These are phyloP conservation scores for Drosophila neutralis DNA, from an alignment of 2,888 invertebrate genomes.

Conservation along the genomic window DNA sequence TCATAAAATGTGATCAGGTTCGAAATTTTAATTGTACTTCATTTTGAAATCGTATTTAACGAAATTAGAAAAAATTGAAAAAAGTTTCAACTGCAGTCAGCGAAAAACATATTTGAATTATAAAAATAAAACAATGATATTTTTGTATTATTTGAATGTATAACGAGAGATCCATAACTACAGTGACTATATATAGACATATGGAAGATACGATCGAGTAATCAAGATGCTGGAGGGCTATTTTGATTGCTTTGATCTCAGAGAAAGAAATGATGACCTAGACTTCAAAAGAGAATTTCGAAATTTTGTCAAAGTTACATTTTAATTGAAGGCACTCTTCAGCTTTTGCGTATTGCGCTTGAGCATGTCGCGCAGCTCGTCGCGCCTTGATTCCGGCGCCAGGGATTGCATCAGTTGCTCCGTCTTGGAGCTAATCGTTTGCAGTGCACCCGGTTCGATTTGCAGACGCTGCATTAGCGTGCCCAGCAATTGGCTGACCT, in stretches of 20 bases:
- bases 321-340: slow-evolving; percentile 67
- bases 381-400: slow-evolving; percentile 65
- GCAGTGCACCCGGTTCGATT: slow-evolving; percentile 52
- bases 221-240: neutral
- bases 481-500: slow-evolving; percentile 16
- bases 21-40: neutral
- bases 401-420: slow-evolving; percentile 69
- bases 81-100: neutral
- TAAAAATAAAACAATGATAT: neutral
- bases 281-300: neutral
- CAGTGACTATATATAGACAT: neutral
- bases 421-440: slow-evolving; percentile 54
- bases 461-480: slow-evolving; percentile 53
- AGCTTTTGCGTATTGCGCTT: slow-evolving; percentile 70
- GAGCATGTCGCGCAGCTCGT: slow-evolving; percentile 67
- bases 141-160: neutral
- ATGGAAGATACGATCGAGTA: neutral
- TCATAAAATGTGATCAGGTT: too few species aligned
- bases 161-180: neutral
- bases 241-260: neutral
- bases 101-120: neutral
- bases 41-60: neutral
- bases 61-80: neutral
- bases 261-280: neutral
- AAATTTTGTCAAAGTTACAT: neutral